Percentiles rank a stretch among this genome's conserved stretches.
These are phyloP conservation scores for Keiferia lycopersicella DNA, from an alignment of 2,888 invertebrate genomes.

Conservation along the genomic window DNA sequence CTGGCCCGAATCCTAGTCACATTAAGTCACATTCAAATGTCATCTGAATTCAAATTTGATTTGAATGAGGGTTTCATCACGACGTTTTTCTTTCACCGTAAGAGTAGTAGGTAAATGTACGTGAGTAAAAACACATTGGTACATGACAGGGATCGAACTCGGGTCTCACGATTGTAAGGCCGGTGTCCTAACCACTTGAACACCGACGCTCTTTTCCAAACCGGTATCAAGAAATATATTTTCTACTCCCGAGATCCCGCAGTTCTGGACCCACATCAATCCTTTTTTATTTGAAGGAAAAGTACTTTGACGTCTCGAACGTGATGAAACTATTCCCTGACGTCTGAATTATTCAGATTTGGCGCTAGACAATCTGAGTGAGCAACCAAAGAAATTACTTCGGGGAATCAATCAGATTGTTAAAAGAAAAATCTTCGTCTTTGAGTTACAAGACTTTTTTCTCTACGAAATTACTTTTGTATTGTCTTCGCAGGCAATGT, in stretches of 20 bases:
- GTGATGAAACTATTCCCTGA: slow-evolving; percentile 10
- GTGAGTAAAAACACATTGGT: no score
- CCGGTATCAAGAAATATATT: slow-evolving; percentile 12
- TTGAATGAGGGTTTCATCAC: no score
- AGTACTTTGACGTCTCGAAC: not conserved
- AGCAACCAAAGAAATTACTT: not conserved
- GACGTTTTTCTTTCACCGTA: no score
- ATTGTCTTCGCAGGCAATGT: not conserved
- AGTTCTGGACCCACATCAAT: slow-evolving; percentile 2
- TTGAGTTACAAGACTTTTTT: not conserved
- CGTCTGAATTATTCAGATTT: slow-evolving; percentile 11
- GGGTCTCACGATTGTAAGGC: no score
- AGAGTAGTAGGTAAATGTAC: no score
- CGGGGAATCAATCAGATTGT: not conserved
- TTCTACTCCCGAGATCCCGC: not conserved
- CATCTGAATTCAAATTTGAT: no score
- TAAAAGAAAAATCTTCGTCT: not conserved
- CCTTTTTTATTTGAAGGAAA: not conserved
- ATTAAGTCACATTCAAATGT: no score
- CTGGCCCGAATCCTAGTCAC: no score
- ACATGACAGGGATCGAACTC: no score
- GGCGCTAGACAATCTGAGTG: not conserved
- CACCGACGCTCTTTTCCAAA: no score
- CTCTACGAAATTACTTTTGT: not conserved
- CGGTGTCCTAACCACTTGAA: no score